Conservation (phyloP, 2,888 invertebrate genomes). For the Campopleginae sp. region DNA sequence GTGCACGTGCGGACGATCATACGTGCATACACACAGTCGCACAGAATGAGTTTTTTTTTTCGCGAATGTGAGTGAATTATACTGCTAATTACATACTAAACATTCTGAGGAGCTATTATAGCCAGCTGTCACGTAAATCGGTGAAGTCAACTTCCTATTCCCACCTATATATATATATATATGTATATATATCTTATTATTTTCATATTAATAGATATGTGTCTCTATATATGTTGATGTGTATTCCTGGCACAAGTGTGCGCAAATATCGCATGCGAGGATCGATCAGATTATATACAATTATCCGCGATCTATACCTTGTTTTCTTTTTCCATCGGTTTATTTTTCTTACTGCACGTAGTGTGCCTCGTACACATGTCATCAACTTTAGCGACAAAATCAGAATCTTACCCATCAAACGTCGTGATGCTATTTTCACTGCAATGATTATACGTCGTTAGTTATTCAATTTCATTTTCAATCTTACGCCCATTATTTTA, state of each 20-base stretch:
- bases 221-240: background rate
- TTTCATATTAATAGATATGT: background rate
- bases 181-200: background rate
- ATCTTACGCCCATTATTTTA: background rate
- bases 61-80: conserved; percentile 28
- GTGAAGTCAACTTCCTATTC: conserved; percentile 31
- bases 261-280: conserved; percentile 31
- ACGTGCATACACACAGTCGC: background rate
- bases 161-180: conserved; percentile 7
- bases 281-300: conserved; percentile 41
- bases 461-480: background rate
- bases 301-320: conserved; percentile 48
- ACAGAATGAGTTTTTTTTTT: conserved; percentile 8
- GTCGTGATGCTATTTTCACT: background rate
- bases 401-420: background rate
- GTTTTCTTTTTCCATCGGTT: conserved; percentile 46
- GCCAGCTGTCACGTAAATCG: conserved; percentile 49
- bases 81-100: conserved; percentile 53
- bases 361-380: too few species aligned
- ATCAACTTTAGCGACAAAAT: conserved; percentile 10
- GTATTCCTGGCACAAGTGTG: conserved; percentile 32
- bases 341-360: background rate
- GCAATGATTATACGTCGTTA: background rate
- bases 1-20: too few species aligned
- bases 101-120: conserved; percentile 40